A percentile compares a stretch with the other conserved stretches of the same genome.
Conservation (phyloP, 2,888 invertebrate genomes). For the Tachystola acroxantha region DNA sequence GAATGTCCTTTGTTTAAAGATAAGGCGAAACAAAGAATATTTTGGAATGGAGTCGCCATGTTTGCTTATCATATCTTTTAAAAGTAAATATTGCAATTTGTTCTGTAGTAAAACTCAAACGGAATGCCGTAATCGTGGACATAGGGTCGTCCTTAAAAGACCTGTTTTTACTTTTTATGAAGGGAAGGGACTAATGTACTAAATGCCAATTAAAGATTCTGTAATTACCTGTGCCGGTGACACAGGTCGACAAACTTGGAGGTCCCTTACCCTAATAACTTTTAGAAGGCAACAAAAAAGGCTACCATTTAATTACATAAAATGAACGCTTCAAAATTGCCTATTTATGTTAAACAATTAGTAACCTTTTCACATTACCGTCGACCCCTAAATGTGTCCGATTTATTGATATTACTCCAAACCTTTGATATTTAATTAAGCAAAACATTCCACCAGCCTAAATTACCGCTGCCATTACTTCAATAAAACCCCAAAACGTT, state of each 20-base stretch:
- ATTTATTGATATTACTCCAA: slow-evolving; percentile 5
- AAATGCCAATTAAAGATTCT: too few species aligned
- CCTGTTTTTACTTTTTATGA: too few species aligned
- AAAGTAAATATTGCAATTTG: too few species aligned
- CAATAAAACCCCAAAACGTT: slow-evolving; percentile 19
- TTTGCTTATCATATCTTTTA: too few species aligned
- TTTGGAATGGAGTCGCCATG: too few species aligned
- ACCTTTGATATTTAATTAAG: slow-evolving; percentile 7
- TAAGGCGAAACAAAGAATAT: too few species aligned
- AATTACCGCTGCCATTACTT: slow-evolving; percentile 19
- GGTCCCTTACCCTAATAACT: background rate
- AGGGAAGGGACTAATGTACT: too few species aligned
- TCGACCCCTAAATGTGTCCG: slow-evolving; percentile 3
- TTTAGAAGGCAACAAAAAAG: background rate
- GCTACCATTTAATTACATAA: slow-evolving; percentile 2
- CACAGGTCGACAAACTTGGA: slow-evolving; percentile 1
- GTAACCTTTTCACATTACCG: slow-evolving; percentile 6
- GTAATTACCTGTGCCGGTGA: too few species aligned
- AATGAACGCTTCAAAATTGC: slow-evolving; percentile 1
- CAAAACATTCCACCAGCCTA: slow-evolving; percentile 11
- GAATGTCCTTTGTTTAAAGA: too few species aligned
- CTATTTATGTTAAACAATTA: slow-evolving; percentile 7
- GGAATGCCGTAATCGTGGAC: too few species aligned
- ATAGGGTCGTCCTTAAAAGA: too few species aligned
- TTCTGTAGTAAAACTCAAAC: too few species aligned